Conservation (phyloP, 1,140 invertebrate genomes). For the Dendrolimus punctatus region DNA sequence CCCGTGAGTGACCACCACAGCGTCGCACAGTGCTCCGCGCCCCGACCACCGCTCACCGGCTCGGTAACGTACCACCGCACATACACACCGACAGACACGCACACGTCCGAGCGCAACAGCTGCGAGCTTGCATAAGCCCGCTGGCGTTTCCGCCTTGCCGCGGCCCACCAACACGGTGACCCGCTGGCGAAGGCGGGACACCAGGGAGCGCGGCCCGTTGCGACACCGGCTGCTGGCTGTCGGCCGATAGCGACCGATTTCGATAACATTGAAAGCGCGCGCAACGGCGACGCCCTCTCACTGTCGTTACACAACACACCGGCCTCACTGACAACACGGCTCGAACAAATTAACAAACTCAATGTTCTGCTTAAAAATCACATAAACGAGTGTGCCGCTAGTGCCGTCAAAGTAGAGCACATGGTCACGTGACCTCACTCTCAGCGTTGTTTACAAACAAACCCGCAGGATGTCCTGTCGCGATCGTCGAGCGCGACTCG, state of each 20-base stretch:
- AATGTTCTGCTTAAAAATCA: too few species aligned
- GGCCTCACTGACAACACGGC: too few species aligned
- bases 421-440: too few species aligned
- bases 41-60: constrained; percentile 13
- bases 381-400: too few species aligned
- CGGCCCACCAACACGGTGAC: not conserved
- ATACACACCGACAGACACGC: constrained; percentile 25
- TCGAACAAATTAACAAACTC: too few species aligned
- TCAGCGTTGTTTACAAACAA: too few species aligned
- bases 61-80: constrained; percentile 44
- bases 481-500: too few species aligned
- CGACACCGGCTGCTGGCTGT: constrained; percentile 16
- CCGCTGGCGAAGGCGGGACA: not conserved
- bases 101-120: constrained; percentile 4
- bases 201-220: constrained; percentile 13
- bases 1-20: constrained; percentile 18
- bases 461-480: too few species aligned
- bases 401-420: too few species aligned
- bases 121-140: constrained; percentile 7
- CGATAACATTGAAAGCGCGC: constrained; percentile 19
- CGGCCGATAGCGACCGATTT: constrained; percentile 19
- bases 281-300: not conserved
- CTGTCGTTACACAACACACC: not conserved
- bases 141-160: not conserved
- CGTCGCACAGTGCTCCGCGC: constrained; percentile 10